Evolutionary conservation across 2,888 invertebrate species (phyloP).

Genomic region (Erebia ligea): DNA sequence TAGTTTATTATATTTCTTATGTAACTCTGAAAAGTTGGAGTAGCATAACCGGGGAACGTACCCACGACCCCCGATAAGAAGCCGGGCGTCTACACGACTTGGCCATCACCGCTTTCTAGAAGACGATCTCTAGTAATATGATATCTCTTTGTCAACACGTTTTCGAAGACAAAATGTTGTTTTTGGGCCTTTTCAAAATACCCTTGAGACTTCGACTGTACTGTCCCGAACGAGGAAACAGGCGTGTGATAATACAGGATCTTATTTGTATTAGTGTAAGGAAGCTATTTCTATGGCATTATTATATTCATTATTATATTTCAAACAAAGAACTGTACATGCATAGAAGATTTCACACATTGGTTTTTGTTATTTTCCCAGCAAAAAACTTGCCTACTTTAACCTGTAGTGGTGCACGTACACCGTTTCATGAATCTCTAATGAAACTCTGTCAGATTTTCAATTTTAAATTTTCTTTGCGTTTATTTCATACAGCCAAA

Average conservation of each 20-base stretch:
- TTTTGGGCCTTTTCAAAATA: constrained; percentile 3
- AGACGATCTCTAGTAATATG: too few species aligned
- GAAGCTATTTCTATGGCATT: neutral
- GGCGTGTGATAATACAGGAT: neutral
- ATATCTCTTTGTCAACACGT: neutral
- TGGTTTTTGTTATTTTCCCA: neutral
- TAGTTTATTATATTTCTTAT: too few species aligned
- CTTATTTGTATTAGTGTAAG: neutral
- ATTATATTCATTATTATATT: neutral
- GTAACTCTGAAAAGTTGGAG: too few species aligned
- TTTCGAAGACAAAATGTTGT: constrained; percentile 14
- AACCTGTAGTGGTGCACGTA: too few species aligned
- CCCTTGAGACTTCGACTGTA: neutral
- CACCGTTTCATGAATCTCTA: too few species aligned
- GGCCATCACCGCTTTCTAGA: too few species aligned
- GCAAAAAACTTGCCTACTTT: neutral
- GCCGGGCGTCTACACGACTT: too few species aligned
- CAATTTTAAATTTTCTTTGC: too few species aligned
- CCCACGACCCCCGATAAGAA: too few species aligned
- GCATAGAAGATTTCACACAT: neutral
- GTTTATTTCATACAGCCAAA: too few species aligned
- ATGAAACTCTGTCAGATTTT: too few species aligned
- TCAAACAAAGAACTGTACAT: neutral
- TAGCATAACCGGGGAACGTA: too few species aligned
- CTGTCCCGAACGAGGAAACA: neutral